Base-by-base conservation (phyloP, 92 coral and sea anemone species). In the Desmophyllum pertusum region DNA sequence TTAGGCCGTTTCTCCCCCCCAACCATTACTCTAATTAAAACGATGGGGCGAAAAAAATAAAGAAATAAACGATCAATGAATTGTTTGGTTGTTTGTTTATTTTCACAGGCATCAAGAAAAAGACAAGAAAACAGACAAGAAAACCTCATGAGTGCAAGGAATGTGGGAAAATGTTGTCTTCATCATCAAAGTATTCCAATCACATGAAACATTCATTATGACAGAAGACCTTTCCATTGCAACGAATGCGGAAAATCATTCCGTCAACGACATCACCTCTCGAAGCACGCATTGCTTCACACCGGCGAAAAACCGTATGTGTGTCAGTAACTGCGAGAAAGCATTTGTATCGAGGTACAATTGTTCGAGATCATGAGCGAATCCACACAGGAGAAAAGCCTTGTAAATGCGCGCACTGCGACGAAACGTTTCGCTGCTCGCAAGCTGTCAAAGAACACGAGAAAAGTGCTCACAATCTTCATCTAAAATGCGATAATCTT, bases 181-280 rank as follows among this genome's bases (percentile, higher is more conserved):
- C 50, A 50, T 33, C 17, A n/a, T 37, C 18, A 23, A 41, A 35
- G 13, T 80, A 67, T 27, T 14, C 5, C 8, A 8, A n/a, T 8
- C 92, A 89, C 61, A 79, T 84, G 89, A 84, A n/a, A 89, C 41
- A 89, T 84, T 25, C 93, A 90, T 27, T 82, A 89, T 15, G 93
- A 86, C 13, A 53, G 67, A 33, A 71, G 81, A 37, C 93, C 91
- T 0, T 79, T 87, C 79, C 78, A 87, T 35, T 90, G 93, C 72
- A 67, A 53, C 23, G 90, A 71, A 29, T 90, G 93, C 55, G 91
- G 81, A 23, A 87, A 87, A 31, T 63, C 88, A 11, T 90, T 90
- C 27, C 52, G 78, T 9, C 90, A 83, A 38, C 85, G 72, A 29
- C 27, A 77, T 10, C 91, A 83, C 50, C 77, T 90, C 39, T 70